Percentiles rank a stretch among this genome's conserved stretches.
These are phyloP conservation scores for Riptortus pedestris DNA, from an alignment of 1,140 invertebrate genomes.

Conservation along the genomic window DNA sequence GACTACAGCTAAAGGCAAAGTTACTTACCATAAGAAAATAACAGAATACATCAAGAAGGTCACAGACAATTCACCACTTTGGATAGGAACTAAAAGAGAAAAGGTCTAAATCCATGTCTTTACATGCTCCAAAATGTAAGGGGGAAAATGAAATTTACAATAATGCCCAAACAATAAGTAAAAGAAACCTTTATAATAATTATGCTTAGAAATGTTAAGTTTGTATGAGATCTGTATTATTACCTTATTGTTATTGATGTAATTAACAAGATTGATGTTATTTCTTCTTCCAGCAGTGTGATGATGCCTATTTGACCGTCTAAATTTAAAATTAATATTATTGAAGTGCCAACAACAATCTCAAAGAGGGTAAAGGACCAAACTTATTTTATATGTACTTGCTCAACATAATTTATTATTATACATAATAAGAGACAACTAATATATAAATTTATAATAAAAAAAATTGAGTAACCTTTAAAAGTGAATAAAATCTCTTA, in stretches of 20 bases:
- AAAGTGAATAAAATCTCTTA: constrained; percentile 1
- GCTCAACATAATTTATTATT: constrained; percentile 3
- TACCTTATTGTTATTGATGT: constrained; percentile 27
- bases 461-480: constrained; percentile 8
- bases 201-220: neutral
- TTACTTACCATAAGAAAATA: constrained; percentile 12
- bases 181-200: neutral
- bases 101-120: neutral
- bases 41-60: constrained; percentile 15
- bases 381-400: neutral
- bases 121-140: constrained; percentile 10
- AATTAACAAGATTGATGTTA: constrained; percentile 23
- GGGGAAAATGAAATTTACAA: neutral
- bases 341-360: constrained; percentile 14
- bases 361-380: constrained; percentile 16
- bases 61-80: constrained; percentile 13
- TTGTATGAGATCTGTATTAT: neutral
- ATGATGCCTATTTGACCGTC: neutral
- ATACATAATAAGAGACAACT: neutral
- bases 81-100: constrained; percentile 9
- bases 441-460: constrained; percentile 5
- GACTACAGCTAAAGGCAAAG: neutral
- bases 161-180: neutral
- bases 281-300: constrained; percentile 3
- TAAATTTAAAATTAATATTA: constrained; percentile 7